A percentile compares a stretch with the other conserved stretches of the same genome.
Conservation (phyloP, 2,113 vertebrate species). For the Dipodomys ordii region DNA sequence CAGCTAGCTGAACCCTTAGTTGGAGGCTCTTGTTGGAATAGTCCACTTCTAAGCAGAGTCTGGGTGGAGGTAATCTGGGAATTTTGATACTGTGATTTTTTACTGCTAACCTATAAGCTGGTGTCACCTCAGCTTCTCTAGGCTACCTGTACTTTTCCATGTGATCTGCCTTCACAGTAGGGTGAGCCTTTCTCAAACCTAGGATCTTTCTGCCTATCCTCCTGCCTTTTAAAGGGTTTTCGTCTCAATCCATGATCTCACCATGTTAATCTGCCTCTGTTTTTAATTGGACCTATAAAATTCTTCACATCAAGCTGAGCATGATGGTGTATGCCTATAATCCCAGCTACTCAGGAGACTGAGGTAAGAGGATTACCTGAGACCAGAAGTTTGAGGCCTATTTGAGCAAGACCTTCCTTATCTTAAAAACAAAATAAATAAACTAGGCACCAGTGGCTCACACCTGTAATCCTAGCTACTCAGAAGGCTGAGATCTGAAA, state of each 20-base stretch:
- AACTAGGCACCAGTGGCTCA: no score
- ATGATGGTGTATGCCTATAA: background rate
- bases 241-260: no score
- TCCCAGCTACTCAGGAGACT: background rate
- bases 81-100: background rate
- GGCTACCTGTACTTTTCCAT: background rate
- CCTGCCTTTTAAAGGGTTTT: background rate
- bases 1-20: background rate
- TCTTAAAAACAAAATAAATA: no score
- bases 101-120: background rate
- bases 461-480: no score
- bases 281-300: background rate
- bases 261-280: no score
- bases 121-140: background rate
- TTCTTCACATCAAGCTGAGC: background rate
- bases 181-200: background rate
- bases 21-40: background rate
- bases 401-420: background rate
- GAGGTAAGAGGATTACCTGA: background rate
- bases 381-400: background rate
- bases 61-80: background rate
- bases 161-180: background rate
- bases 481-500: no score
- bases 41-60: background rate
- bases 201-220: background rate